A percentile compares a stretch with the other conserved stretches of the same genome.
These are phyloP conservation scores for Etia nguti DNA, from an alignment of 2,113 vertebrate genomes.

Conservation along the genomic window DNA sequence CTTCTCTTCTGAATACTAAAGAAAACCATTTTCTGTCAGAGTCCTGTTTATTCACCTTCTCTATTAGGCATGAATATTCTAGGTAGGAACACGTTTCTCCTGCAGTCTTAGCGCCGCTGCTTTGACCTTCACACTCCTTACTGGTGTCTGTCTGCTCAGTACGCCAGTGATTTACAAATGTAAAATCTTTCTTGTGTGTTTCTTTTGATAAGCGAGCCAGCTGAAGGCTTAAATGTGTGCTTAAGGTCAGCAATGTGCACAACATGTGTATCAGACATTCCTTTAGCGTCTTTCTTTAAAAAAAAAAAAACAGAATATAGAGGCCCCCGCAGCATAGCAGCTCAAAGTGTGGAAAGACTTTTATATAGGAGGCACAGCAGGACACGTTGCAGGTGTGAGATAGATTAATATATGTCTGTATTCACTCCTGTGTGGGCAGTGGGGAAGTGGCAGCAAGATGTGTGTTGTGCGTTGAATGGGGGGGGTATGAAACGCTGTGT, in stretches of 20 bases:
- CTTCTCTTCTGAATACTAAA: neutral
- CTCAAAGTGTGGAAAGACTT: neutral
- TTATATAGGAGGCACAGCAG: neutral
- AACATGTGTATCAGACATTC: neutral
- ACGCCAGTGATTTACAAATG: neutral
- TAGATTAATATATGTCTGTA: constrained; percentile 26
- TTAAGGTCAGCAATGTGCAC: neutral
- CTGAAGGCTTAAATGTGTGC: neutral
- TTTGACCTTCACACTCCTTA: constrained; percentile 18
- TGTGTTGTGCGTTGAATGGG: constrained; percentile 19
- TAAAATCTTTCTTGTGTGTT: neutral
- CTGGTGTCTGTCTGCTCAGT: neutral
- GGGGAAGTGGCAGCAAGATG: constrained; percentile 43
- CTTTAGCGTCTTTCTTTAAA: neutral
- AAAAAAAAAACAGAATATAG: neutral
- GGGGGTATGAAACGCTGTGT: constrained; percentile 6
- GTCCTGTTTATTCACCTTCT: neutral
- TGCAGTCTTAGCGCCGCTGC: neutral
- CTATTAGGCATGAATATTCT: neutral
- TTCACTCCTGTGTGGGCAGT: constrained; percentile 45
- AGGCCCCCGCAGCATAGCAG: neutral
- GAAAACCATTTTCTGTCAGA: neutral
- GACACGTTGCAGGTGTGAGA: constrained; percentile 39
- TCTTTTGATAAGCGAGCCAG: neutral
- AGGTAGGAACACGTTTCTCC: neutral